Evolutionary conservation across 1,140 invertebrate genomes (phyloP).

Genomic region (Nomia melanderi): DNA sequence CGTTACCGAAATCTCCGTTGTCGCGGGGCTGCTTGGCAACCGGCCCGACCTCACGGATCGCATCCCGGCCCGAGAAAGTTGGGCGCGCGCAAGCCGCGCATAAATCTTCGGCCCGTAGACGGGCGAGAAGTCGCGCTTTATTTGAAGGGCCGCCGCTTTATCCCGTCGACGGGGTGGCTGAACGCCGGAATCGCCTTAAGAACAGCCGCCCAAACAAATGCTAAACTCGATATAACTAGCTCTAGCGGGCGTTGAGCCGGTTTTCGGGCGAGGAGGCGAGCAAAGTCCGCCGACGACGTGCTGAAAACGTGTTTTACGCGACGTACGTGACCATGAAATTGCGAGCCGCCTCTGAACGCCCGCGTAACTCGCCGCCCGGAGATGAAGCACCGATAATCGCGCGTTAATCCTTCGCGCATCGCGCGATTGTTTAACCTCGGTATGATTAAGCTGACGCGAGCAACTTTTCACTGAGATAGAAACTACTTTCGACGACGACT

Average conservation of each 20-base stretch:
- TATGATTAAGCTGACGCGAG: conserved; percentile 5
- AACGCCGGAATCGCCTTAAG: conserved; percentile 33
- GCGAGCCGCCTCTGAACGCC: not conserved
- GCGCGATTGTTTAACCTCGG: conserved; percentile 13
- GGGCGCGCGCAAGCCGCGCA: conserved; percentile 58
- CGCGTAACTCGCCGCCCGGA: not conserved
- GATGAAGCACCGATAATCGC: conserved; percentile 31
- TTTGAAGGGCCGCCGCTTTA: conserved; percentile 58
- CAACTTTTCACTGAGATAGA: no score
- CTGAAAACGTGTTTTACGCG: conserved; percentile 74
- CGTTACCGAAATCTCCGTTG: conserved; percentile 6
- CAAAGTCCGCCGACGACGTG: conserved; percentile 28
- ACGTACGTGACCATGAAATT: conserved; percentile 70
- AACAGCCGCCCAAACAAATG: conserved; percentile 67
- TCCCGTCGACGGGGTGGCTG: conserved; percentile 35
- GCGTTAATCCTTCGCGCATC: not conserved
- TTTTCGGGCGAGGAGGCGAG: not conserved
- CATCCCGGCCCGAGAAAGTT: conserved; percentile 24
- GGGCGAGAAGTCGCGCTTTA: conserved; percentile 57
- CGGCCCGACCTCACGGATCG: conserved; percentile 44
- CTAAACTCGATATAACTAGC: conserved; percentile 71
- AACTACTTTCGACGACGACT: no score
- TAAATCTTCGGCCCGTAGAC: conserved; percentile 60
- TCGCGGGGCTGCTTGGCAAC: conserved; percentile 21
- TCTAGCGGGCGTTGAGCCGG: conserved; percentile 8